These are phyloP conservation scores for Eleginops maclovinus DNA, from an alignment of 2,113 vertebrate species.

Conservation along the genomic window DNA sequence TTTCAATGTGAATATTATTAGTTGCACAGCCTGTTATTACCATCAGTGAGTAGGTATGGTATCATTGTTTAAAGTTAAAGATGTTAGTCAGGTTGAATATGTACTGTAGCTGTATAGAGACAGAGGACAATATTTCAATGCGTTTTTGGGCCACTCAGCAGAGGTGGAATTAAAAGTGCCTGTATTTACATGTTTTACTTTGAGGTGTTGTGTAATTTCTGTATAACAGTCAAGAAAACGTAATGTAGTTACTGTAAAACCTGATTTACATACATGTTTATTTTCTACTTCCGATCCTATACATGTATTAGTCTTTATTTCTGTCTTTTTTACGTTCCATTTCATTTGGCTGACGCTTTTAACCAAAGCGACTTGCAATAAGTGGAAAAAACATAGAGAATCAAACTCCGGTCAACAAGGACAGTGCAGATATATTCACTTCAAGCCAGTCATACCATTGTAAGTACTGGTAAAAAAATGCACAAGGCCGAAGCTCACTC, in stretches of 20 bases:
- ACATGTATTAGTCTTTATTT: background rate
- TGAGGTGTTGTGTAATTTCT: too few species aligned
- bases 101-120: background rate
- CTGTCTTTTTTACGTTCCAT: too few species aligned
- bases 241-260: background rate
- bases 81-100: background rate
- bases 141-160: background rate
- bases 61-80: background rate
- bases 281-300: too few species aligned
- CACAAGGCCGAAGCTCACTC: too few species aligned
- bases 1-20: constrained; percentile 23
- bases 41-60: background rate
- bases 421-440: too few species aligned
- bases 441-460: too few species aligned
- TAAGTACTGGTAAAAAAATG: too few species aligned
- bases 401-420: too few species aligned
- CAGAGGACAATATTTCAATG: background rate
- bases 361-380: too few species aligned
- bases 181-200: background rate
- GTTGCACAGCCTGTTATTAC: constrained; percentile 12
- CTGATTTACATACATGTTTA: background rate
- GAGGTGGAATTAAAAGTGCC: background rate
- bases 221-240: background rate
- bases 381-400: too few species aligned
- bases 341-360: too few species aligned